Evolutionary conservation across 2,888 invertebrate genomes (phyloP), one percentile per base, ranked within the genome.

Genomic region (Molanna angustata): DNA sequence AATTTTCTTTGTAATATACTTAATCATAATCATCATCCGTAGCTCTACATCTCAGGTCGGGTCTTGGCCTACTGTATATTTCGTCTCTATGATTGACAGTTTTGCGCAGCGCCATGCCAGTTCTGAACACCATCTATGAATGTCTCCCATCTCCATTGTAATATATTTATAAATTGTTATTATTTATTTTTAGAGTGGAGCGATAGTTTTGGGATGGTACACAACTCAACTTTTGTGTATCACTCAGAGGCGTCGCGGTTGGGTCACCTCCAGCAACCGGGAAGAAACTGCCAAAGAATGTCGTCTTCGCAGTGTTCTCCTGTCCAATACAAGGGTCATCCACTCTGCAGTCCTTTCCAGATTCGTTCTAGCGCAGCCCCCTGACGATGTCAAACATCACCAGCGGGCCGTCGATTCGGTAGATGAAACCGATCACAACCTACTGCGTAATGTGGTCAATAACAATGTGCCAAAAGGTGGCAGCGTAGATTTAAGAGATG

Each of bases 151-250:
- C n/a, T n/a, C n/a, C n/a, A n/a, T n/a, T n/a, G n/a, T n/a, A n/a
- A n/a, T n/a, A n/a, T n/a, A n/a, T n/a, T 6, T 27, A 7, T 27
- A 27, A 27, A 27, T 11, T 7, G 27, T 27, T 27, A 7, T 6
- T 27, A 69, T 71, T 55, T 31, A 17, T 17, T 49, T 54, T 3
- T 70, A 84, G 84, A 81, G 83, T 60, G 76, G 83, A 61, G 77
- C 78, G 14, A 64, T 84, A 40, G 79, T 83, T 13, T 64, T 82
- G 54, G 83, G 84, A 37, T 84, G 82, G 80, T 79, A 81, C 53
- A 73, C 83, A 16, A 81, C 79, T 62, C 83, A 84, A 61, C 67
- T 82, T 1, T 66, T 81, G 40, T 69, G 70, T 53, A 60, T 70
- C 3, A 65, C 65, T 11, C 61, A 62, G 14, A 66, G 66, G 55